These are phyloP conservation scores for Empis stercorea DNA, from an alignment of 2,888 invertebrate genomes.

Conservation along the genomic window DNA sequence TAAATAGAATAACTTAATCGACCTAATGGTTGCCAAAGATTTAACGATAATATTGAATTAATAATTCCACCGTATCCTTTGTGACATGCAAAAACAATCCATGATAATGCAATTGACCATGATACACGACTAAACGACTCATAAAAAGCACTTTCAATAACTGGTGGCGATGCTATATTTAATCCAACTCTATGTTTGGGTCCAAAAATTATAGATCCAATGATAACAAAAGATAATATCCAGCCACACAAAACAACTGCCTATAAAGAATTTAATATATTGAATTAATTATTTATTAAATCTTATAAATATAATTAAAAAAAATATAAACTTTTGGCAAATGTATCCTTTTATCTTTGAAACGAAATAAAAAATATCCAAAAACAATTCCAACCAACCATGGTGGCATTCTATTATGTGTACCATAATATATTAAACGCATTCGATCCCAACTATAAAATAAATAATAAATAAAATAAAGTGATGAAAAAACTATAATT, in stretches of 20 bases:
- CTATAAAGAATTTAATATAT: background rate
- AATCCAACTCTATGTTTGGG: conserved; percentile 6
- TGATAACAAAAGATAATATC: conserved; percentile 7
- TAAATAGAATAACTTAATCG: conserved; percentile 15
- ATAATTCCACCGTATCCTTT: conserved; percentile 15
- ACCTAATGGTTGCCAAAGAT: conserved; percentile 15
- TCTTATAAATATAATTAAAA: no score
- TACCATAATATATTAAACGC: conserved; percentile 16
- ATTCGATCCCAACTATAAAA: background rate
- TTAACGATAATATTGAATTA: conserved; percentile 13
- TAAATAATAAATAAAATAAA: no score
- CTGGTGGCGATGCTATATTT: background rate
- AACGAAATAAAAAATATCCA: conserved; percentile 21
- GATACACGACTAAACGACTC: conserved; percentile 11
- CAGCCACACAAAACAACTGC: conserved; percentile 5
- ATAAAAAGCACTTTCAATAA: conserved; percentile 11
- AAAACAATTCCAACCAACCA: conserved; percentile 25
- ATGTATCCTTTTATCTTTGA: conserved; percentile 13
- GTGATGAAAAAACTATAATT: no score
- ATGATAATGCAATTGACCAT: conserved; percentile 14
- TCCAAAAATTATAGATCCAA: conserved; percentile 12
- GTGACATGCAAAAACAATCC: conserved; percentile 17
- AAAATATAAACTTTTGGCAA: conserved; percentile 8
- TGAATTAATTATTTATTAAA: background rate
- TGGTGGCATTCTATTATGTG: conserved; percentile 21